phyloP scores from a whole-genome alignment of 2,113 vertebrate genomes.

The Beaufortia kweichowensis region DNA sequence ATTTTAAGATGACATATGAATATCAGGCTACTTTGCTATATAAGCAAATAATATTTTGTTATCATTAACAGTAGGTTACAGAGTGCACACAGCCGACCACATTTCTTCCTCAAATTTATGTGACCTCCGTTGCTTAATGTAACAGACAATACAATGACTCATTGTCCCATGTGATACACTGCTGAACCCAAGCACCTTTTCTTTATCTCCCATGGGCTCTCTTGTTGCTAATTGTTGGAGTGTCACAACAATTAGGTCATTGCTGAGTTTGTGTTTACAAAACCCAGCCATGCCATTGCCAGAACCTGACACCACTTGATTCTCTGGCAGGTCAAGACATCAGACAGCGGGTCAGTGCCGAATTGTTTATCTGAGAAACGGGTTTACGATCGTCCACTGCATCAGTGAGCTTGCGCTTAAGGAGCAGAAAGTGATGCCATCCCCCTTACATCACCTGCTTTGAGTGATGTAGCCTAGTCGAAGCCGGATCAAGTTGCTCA shows the following conservation, averaged over 20 bases:
- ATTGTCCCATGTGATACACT: conserved; percentile 43
- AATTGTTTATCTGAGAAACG: conserved; percentile 16
- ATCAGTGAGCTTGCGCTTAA: conserved; percentile 24
- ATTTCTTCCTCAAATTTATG: conserved; percentile 36
- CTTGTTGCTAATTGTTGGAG: conserved; percentile 63
- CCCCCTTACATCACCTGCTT: conserved; percentile 30
- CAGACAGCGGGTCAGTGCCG: not conserved
- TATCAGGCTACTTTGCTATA: not conserved
- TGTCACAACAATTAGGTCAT: conserved; percentile 76
- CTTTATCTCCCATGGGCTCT: conserved; percentile 58
- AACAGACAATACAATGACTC: conserved; percentile 45
- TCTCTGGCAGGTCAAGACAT: conserved; percentile 23
- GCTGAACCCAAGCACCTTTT: conserved; percentile 30
- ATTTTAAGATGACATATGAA: too few relatives aligned
- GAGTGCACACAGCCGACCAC: not conserved
- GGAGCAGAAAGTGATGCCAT: conserved; percentile 30
- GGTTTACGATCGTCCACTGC: not conserved
- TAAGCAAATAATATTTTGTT: not conserved
- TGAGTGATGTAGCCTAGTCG: conserved; percentile 17
- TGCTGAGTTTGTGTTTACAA: conserved; percentile 55
- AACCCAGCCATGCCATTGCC: conserved; percentile 26
- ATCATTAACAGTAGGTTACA: not conserved
- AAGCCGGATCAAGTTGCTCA: conserved; percentile 34
- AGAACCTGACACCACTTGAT: conserved; percentile 48
- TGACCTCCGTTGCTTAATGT: conserved; percentile 26